Evolutionary conservation across 1,140 invertebrate species (phyloP).

Genomic region (Metaphire vulgaris): DNA sequence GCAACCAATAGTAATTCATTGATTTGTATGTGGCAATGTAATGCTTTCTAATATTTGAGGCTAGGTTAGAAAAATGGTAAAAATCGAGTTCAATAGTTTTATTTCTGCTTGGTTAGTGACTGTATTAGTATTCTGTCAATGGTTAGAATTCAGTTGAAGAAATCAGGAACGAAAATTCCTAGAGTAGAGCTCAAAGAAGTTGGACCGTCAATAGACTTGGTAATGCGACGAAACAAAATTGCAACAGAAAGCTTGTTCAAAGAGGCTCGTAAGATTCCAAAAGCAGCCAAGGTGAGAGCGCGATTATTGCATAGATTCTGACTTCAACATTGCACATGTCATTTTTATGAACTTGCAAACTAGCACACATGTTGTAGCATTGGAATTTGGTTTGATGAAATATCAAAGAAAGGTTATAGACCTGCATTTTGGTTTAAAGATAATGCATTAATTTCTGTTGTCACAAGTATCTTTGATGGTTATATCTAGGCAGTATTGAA

Average conservation of each 20-base stretch:
- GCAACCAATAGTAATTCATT: no score
- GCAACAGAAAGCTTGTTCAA: conserved; percentile 87
- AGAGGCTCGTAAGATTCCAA: conserved; percentile 74
- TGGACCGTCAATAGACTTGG: conserved; percentile 84
- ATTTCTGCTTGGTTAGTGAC: no score
- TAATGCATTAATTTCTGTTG: background rate
- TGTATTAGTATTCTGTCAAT: no score
- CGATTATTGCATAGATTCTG: background rate
- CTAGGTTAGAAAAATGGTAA: no score
- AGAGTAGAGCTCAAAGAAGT: conserved; percentile 88
- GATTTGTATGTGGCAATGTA: no score
- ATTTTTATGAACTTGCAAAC: background rate
- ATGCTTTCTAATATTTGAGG: no score
- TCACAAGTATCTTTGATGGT: background rate
- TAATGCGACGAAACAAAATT: conserved; percentile 73
- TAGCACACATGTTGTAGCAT: no score
- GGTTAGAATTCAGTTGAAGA: conserved; percentile 79
- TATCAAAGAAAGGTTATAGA: no score
- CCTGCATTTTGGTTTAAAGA: no score
- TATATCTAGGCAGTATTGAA: no score
- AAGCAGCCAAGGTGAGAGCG: conserved; percentile 63
- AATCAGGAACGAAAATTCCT: conserved; percentile 78
- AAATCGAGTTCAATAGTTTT: no score
- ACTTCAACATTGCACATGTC: background rate
- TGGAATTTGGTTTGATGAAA: no score